phyloP scores from a whole-genome alignment of 2,797 vertebrate genomes.

The Propithecus perrieri region DNA sequence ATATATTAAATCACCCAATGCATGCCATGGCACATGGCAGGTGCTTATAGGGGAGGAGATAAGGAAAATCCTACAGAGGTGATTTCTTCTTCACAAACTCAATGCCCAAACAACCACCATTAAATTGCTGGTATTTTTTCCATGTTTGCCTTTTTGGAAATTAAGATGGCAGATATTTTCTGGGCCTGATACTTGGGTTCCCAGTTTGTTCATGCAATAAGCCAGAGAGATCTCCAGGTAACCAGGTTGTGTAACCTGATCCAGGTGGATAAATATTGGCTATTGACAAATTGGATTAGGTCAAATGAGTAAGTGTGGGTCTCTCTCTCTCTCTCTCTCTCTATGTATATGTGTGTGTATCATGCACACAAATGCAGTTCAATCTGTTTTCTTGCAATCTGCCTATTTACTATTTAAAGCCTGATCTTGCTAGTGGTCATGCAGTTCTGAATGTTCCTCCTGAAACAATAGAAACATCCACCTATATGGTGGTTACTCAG shows the following conservation, averaged over 20 bases:
- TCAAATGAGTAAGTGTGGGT: not conserved
- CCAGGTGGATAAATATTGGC: not conserved
- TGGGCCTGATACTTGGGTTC: not conserved
- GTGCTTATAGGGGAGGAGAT: not conserved
- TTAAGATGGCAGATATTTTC: not conserved
- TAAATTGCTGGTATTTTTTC: not conserved
- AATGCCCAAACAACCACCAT: not conserved
- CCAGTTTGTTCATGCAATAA: not conserved
- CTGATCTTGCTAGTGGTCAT: not conserved
- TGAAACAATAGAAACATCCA: not conserved
- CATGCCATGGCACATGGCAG: not conserved
- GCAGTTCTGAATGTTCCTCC: not conserved
- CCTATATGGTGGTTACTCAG: not conserved
- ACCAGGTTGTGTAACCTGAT: not conserved
- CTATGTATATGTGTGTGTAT: not conserved
- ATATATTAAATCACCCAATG: not conserved
- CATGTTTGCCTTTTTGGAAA: not conserved
- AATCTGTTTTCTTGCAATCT: not conserved
- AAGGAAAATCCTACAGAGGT: not conserved
- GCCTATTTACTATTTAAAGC: not conserved
- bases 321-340: no score
- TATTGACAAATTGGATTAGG: not conserved
- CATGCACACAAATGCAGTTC: not conserved
- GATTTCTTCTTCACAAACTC: not conserved
- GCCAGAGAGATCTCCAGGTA: not conserved